A percentile compares a stretch with the other conserved stretches of the same genome.
Conservation (phyloP, 2,888 invertebrate genomes). For the Euphydryas editha region DNA sequence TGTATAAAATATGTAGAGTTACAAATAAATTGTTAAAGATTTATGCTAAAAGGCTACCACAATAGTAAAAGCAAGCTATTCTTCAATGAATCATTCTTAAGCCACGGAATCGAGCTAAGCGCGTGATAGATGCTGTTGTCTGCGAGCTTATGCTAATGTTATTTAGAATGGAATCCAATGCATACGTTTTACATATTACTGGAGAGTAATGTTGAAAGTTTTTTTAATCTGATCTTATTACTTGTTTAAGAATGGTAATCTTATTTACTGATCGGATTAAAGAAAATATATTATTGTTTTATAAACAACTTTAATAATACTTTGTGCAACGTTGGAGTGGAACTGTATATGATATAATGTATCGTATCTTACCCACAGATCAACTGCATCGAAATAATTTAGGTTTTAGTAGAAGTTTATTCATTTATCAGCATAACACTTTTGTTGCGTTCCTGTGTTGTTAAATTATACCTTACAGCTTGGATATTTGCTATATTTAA, state of each 20-base stretch:
- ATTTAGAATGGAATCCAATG: neutral
- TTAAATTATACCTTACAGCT: too few species aligned
- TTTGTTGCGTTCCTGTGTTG: too few species aligned
- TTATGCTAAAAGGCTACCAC: neutral
- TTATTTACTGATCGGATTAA: too few species aligned
- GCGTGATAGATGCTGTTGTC: constrained; percentile 7
- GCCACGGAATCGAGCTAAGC: constrained; percentile 6
- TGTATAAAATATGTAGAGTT: neutral
- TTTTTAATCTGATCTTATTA: neutral
- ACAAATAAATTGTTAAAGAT: neutral
- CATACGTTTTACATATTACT: constrained; percentile 4
- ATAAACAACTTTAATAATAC: too few species aligned
- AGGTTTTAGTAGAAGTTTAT: too few species aligned
- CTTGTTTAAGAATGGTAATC: neutral
- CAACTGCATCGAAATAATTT: too few species aligned
- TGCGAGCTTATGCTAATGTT: constrained; percentile 7
- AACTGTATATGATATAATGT: too few species aligned
- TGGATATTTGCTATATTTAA: too few species aligned
- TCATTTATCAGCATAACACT: too few species aligned
- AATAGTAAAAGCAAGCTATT: constrained; percentile 9
- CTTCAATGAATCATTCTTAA: constrained; percentile 5
- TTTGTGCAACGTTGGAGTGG: too few species aligned
- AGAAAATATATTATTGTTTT: too few species aligned
- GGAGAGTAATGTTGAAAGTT: neutral
- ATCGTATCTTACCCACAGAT: too few species aligned